phyloP scores from a whole-genome alignment of 2,113 vertebrate genomes.

The Platycercus adscitus region DNA sequence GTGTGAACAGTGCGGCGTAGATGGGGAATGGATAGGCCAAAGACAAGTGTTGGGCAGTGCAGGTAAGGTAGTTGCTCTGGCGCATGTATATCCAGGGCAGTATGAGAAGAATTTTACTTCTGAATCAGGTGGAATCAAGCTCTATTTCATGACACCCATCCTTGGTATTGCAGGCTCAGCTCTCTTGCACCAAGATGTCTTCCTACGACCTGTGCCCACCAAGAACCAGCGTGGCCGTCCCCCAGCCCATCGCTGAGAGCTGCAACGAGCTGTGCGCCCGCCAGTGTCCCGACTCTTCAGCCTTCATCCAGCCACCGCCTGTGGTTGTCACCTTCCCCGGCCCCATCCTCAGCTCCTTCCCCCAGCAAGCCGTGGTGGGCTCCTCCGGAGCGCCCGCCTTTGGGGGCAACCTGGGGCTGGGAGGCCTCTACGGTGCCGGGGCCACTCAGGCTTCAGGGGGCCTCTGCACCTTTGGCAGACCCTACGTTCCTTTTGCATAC shows the following conservation, averaged over 20 bases:
- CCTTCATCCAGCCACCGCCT: neutral
- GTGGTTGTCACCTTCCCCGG: neutral
- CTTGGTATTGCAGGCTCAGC: too few species aligned
- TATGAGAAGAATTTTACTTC: too few species aligned
- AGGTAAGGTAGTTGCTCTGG: too few species aligned
- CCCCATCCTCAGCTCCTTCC: slow-evolving; percentile 19
- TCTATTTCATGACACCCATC: too few species aligned
- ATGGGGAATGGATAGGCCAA: too few species aligned
- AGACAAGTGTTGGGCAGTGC: too few species aligned
- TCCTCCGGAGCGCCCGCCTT: too few species aligned
- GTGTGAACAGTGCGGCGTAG: too few species aligned
- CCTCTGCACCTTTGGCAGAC: neutral
- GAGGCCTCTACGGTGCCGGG: neutral
- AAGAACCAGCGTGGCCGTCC: neutral
- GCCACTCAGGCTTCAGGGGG: neutral
- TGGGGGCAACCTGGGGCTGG: neutral
- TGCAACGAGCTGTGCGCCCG: neutral
- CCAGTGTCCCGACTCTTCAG: neutral
- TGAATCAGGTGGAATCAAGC: too few species aligned
- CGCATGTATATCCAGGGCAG: too few species aligned
- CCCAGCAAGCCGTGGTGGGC: slow-evolving; percentile 19
- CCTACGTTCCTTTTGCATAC: too few species aligned
- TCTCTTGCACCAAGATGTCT: neutral
- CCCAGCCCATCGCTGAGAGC: slow-evolving; percentile 18
- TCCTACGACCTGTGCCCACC: neutral